Evolutionary conservation across 2,113 vertebrate species (phyloP), one percentile per base, ranked within the genome.

Genomic region (Sciurus niger): DNA sequence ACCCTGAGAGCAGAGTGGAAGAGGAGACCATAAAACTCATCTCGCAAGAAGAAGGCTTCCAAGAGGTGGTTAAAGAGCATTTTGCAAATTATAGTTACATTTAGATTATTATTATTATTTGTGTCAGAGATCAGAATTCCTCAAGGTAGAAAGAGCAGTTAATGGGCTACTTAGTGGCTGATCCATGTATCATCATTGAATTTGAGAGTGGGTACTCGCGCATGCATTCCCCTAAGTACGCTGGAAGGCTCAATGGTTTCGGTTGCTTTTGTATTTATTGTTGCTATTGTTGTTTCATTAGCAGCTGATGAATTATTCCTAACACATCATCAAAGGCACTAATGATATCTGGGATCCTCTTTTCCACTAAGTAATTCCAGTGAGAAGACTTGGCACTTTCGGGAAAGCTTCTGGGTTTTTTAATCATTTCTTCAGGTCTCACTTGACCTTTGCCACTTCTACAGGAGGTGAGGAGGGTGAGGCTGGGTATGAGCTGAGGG

Each of bases 41-140:
- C 51, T 92, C 60, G 73, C n/a, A 88, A 65, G n/a, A 10, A 84
- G 51, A 84, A 93, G 28, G 16, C 18, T 94, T 79, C 20, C 0
- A 60, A 90, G 51, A 92, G 53, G 60, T 73, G 46, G 60, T 73
- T 95, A 89, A 95, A 83, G 24, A 91, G 79, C 55, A 17, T 68
- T 76, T 85, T 90, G 48, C 9, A 90, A 74, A 68, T 94, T 89
- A 78, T 63, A 93, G 90, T 22, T 82, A 76, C 58, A 94, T 37
- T 85, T 65, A 58, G 63, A 82, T 55, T 88, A 84, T 84, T 92
- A 72, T 95, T 96, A 72, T 95, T 96, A 90, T 79, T 95, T 90
- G 74, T 96, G 95, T 65, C 85, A 85, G 63, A 95, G 84, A 96
- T 88, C 72, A 96, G 68, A 94, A 96, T 91, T 86, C 13, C 48